phyloP scores from a whole-genome alignment of 2,113 vertebrate genomes.

The Ahaetulla prasina region DNA sequence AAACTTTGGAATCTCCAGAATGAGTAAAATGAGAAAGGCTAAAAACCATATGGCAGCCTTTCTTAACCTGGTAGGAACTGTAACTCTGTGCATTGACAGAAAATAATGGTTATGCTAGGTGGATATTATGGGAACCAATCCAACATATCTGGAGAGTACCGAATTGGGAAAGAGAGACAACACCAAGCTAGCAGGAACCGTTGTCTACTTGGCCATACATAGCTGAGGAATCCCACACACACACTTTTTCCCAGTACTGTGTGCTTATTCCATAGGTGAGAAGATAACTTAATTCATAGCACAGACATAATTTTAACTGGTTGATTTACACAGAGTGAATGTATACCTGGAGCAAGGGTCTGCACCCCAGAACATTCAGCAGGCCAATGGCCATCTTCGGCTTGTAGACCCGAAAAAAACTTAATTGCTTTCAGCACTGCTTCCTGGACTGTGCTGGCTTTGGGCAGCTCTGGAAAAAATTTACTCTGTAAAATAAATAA shows the following conservation, averaged over 20 bases:
- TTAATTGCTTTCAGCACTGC: constrained; percentile 78
- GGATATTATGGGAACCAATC: background rate
- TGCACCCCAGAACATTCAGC: constrained; percentile 91
- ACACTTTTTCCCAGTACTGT: background rate
- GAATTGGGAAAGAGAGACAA: background rate
- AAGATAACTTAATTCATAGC: background rate
- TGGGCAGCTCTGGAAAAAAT: constrained; percentile 57
- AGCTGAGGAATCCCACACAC: background rate
- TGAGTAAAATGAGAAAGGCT: background rate
- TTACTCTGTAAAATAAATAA: constrained; percentile 61
- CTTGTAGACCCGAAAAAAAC: constrained; percentile 83
- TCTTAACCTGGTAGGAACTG: background rate
- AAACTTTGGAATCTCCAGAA: background rate
- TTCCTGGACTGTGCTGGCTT: constrained; percentile 66
- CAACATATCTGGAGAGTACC: background rate
- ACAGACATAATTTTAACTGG: background rate
- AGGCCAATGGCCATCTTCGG: constrained; percentile 91
- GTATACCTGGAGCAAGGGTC: constrained; percentile 85
- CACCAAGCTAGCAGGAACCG: background rate
- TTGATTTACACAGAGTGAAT: no score
- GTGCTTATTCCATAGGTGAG: background rate
- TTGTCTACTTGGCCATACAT: background rate
- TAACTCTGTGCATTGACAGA: background rate
- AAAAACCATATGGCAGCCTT: background rate
- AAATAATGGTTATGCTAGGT: background rate